These are phyloP conservation scores for Glareola pratincola DNA, from an alignment of 2,113 vertebrate genomes.

Conservation along the genomic window DNA sequence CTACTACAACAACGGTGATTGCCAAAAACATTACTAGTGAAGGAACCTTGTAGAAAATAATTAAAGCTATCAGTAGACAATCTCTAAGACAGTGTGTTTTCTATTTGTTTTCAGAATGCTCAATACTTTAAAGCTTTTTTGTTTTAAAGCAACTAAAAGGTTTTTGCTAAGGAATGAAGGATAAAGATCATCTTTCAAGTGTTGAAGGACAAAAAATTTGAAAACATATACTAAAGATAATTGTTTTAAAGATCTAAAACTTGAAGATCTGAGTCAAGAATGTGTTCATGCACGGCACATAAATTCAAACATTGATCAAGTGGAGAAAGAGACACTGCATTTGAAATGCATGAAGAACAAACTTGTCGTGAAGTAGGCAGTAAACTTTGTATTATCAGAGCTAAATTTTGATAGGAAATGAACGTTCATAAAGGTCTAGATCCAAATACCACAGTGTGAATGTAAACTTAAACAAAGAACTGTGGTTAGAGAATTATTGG, in stretches of 20 bases:
- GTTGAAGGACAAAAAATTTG: neutral
- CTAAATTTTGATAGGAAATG: neutral
- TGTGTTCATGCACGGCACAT: neutral
- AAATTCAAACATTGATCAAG: neutral
- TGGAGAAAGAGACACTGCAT: neutral
- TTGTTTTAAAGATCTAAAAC: neutral
- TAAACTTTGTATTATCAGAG: neutral
- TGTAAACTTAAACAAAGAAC: neutral
- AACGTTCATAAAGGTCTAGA: neutral
- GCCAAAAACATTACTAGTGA: neutral
- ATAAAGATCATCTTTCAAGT: neutral
- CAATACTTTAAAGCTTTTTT: accelerated
- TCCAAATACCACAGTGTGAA: neutral
- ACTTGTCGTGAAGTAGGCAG: neutral
- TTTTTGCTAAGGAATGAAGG: neutral
- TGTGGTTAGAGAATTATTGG: neutral
- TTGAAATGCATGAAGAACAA: neutral
- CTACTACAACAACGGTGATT: neutral
- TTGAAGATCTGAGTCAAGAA: neutral
- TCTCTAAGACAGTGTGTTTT: neutral
- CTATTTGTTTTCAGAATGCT: neutral
- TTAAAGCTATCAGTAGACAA: neutral
- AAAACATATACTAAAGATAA: accelerated
- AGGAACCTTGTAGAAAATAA: neutral
- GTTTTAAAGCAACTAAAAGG: neutral